Conservation (phyloP, 1,140 invertebrate genomes). For the Diploscapter pachys region DNA sequence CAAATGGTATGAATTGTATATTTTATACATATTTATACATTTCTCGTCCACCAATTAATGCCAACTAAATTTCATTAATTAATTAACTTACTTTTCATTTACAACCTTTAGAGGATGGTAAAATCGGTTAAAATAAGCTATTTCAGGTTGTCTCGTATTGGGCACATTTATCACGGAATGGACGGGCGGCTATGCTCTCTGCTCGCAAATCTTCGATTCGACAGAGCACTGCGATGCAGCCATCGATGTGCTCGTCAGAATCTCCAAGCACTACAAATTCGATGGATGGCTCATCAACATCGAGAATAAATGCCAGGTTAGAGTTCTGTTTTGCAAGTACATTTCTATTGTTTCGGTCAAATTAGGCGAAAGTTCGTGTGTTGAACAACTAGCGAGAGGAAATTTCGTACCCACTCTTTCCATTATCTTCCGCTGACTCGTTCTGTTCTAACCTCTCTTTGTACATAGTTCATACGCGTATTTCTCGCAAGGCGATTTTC, state of each 20-base stretch:
- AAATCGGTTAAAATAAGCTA: background rate
- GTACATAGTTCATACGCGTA: too few species aligned
- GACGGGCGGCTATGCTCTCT: conserved; percentile 68
- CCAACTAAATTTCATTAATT: too few species aligned
- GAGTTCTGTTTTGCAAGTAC: conserved; percentile 11
- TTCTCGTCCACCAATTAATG: too few species aligned
- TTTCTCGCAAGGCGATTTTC: too few species aligned
- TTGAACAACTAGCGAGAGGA: background rate
- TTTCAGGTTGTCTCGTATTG: conserved; percentile 23
- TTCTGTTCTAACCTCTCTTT: too few species aligned
- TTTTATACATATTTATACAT: background rate
- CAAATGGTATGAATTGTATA: conserved; percentile 72
- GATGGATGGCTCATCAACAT: conserved; percentile 95
- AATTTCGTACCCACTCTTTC: too few species aligned
- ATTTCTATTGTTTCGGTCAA: conserved; percentile 27
- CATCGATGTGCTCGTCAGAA: conserved; percentile 69
- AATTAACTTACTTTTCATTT: too few species aligned
- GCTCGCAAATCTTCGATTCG: conserved; percentile 69
- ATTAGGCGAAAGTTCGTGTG: background rate
- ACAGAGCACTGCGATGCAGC: conserved; percentile 64
- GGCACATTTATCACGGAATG: conserved; percentile 87
- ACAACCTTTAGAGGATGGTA: too few species aligned
- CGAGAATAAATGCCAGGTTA: conserved; percentile 74
- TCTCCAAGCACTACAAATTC: conserved; percentile 75
- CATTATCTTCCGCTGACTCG: too few species aligned